phyloP scores from a whole-genome alignment of 2,113 vertebrate species.

The Sigmodon hispidus region DNA sequence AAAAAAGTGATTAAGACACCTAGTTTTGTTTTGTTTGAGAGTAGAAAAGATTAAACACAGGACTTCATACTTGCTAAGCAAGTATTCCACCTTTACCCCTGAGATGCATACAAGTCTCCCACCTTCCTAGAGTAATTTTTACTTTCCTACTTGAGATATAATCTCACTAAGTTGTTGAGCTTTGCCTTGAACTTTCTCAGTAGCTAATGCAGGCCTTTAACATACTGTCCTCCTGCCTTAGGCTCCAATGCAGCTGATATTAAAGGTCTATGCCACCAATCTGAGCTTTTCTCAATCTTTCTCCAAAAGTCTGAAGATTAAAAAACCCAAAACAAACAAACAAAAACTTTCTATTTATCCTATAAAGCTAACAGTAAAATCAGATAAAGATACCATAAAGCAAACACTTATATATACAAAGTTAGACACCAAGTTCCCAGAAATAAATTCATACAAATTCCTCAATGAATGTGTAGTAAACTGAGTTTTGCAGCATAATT shows the following conservation, averaged over 20 bases:
- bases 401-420: background rate
- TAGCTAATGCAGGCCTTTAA: background rate
- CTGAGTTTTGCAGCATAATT: background rate
- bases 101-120: background rate
- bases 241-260: background rate
- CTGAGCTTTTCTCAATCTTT: too few relatives aligned
- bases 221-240: too few relatives aligned
- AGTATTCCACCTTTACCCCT: background rate
- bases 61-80: background rate
- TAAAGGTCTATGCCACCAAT: background rate
- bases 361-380: background rate
- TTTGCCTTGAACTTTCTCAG: background rate
- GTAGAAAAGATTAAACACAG: background rate
- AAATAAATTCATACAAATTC: background rate
- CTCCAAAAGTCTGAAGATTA: background rate
- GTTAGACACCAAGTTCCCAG: background rate
- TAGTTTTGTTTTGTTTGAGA: background rate
- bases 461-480: background rate
- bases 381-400: background rate
- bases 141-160: background rate
- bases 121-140: background rate
- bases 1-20: background rate
- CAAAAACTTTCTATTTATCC: background rate
- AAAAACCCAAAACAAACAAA: too few relatives aligned
- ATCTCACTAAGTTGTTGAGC: background rate